Base-by-base conservation (phyloP, 2,797 vertebrate species). In the Arrhamphus sclerolepis region DNA sequence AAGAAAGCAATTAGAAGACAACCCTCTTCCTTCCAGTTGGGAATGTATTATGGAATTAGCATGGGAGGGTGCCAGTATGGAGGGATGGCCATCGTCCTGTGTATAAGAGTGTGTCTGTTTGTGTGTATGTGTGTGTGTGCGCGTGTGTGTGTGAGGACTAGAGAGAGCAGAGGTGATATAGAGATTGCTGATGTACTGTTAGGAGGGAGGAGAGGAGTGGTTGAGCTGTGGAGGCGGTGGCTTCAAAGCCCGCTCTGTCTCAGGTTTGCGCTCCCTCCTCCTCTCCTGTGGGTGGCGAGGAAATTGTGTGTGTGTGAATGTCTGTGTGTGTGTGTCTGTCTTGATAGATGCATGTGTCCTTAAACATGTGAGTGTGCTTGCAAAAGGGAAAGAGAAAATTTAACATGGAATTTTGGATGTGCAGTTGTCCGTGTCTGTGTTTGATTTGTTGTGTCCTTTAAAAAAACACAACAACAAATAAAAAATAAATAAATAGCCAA, bases 1-100 rank as follows among this genome's bases (percentile, higher is more conserved):
- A 92, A 91, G 89, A 92, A 92, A 93, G 92, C 92, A 92, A 93
- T 93, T 93, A 92, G 92, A 89, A 91, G 89, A 91, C 90, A 92
- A 89, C 83, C 87, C 89, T 86, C 85, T 90, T 90, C 87, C 91
- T 91, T 91, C 89, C 90, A 92, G 89, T 92, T 77, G 56, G 81
- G 90, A 90, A 92, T 91, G 85, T 91, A 92, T 93, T 92, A 93
- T 92, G 91, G 90, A 90, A 92, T 93, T 91, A 92, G 90, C 89
- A 89, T 29, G 26, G 72, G 62, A 71, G 20, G 54, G 43, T 38
- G 31, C 31, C 31, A 60, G 59, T 47, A 62, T 24, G 26, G 43
- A 17, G 34, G 48, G 47, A 38, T 66, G 75, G 74, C 65, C 47
- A 62, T 56, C 47, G 39, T 62, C 56, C 59, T 52, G 41, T n/a